A percentile compares a stretch with the other conserved stretches of the same genome.
phyloP scores from a whole-genome alignment of 2,797 vertebrate genomes.

The Cyclopterus lumpus region DNA sequence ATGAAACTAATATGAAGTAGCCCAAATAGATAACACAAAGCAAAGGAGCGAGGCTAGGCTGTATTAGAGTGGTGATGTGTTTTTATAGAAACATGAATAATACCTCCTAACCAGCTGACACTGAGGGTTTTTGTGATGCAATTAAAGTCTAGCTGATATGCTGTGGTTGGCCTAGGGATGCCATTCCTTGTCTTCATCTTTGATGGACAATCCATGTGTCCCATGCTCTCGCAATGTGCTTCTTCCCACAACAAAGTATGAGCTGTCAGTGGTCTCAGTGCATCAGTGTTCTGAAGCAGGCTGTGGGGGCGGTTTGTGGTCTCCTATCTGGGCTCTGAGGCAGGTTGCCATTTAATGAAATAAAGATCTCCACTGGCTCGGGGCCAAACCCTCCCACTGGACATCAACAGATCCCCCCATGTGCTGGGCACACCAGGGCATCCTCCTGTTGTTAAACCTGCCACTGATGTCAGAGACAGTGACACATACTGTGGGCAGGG shows the following conservation, averaged over 20 bases:
- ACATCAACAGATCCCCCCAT: conserved; percentile 14
- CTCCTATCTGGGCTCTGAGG: conserved; percentile 4
- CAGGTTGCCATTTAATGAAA: conserved; percentile 58
- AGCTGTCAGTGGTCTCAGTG: not conserved
- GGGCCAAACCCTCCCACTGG: conserved; percentile 20
- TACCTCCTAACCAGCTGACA: no score
- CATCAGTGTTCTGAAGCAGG: not conserved
- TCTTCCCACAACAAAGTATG: not conserved
- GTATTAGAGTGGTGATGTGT: no score
- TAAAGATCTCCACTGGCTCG: conserved; percentile 43
- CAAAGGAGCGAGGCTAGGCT: no score
- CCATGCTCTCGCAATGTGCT: not conserved
- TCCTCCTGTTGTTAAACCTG: not conserved
- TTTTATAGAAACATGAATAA: no score
- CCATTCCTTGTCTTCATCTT: no score
- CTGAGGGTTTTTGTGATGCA: no score
- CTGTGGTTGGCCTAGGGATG: no score
- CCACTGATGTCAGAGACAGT: not conserved
- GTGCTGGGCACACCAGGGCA: conserved; percentile 7
- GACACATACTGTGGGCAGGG: not conserved
- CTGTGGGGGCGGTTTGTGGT: conserved; percentile 10
- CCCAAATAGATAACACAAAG: no score
- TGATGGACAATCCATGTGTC: no score
- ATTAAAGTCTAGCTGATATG: no score
- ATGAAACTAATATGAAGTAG: no score